A percentile compares a stretch with the other conserved stretches of the same genome.
Evolutionary conservation across 2,797 vertebrate genomes (phyloP).

Genomic region (Corythornis leucogaster): DNA sequence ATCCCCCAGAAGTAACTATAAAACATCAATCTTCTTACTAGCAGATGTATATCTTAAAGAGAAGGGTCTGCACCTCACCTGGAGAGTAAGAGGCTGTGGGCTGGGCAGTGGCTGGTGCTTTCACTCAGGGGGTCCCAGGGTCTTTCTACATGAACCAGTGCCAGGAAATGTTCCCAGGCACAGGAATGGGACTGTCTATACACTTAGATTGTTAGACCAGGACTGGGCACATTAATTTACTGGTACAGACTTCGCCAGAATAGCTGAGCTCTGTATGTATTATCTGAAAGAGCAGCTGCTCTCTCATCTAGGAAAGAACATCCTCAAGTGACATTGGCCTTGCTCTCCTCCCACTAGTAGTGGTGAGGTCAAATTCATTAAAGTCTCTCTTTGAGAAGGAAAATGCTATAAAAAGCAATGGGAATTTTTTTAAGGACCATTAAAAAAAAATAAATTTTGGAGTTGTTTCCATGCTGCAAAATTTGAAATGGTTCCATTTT

Average conservation of each 20-base stretch:
- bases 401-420: neutral
- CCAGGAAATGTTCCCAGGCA: neutral
- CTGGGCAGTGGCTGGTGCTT: neutral
- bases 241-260: neutral
- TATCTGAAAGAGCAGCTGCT: neutral
- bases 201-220: neutral
- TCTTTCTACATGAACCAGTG: neutral
- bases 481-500: neutral
- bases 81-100: neutral
- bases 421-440: neutral
- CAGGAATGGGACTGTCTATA: neutral
- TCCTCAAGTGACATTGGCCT: neutral
- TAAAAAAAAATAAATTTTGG: neutral
- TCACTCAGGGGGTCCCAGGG: neutral
- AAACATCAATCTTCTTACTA: neutral
- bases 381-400: neutral
- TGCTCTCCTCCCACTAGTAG: neutral
- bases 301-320: neutral
- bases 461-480: neutral
- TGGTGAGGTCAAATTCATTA: slow-evolving; percentile 7
- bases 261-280: neutral
- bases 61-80: neutral
- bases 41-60: neutral
- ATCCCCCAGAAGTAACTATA: neutral
- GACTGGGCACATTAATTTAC: neutral